Percentiles rank a stretch among this genome's conserved stretches.
Evolutionary conservation across 23 tunicate genomes (phyloP).

Genomic region (Botrylloides violaceus): DNA sequence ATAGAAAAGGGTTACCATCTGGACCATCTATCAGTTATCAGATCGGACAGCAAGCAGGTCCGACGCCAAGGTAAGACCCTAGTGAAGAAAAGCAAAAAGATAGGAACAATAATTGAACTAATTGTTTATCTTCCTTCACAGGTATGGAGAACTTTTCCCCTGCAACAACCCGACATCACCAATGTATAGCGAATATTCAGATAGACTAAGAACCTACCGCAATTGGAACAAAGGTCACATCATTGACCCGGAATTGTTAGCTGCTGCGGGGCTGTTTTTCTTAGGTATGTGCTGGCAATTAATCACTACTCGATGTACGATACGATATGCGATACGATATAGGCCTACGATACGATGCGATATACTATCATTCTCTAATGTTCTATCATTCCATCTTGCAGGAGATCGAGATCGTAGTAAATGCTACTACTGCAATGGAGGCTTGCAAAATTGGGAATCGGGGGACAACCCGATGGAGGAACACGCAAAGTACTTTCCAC

Average conservation of each 20-base stretch:
- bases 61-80: no score
- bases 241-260: neutral
- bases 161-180: slow-evolving; percentile 4
- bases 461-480: slow-evolving; percentile 20
- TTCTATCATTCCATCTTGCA: neutral
- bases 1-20: neutral
- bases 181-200: neutral
- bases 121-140: no score
- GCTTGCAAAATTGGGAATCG: slow-evolving; percentile 25
- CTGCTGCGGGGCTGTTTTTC: slow-evolving; percentile 10
- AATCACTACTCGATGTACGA: neutral
- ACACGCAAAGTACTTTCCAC: slow-evolving; percentile 37
- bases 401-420: slow-evolving; percentile 19
- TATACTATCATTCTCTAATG: neutral
- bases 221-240: neutral
- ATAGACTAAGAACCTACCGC: neutral
- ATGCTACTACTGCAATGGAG: slow-evolving; percentile 34
- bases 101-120: no score
- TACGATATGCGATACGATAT: neutral
- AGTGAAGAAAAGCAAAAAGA: no score
- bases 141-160: no score
- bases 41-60: neutral
- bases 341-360: neutral
- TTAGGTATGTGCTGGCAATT: neutral
- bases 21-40: neutral